Evolutionary conservation across 2,888 invertebrate genomes (phyloP), one percentile per base, ranked within the genome.

Genomic region (Salpingus planirostris): DNA sequence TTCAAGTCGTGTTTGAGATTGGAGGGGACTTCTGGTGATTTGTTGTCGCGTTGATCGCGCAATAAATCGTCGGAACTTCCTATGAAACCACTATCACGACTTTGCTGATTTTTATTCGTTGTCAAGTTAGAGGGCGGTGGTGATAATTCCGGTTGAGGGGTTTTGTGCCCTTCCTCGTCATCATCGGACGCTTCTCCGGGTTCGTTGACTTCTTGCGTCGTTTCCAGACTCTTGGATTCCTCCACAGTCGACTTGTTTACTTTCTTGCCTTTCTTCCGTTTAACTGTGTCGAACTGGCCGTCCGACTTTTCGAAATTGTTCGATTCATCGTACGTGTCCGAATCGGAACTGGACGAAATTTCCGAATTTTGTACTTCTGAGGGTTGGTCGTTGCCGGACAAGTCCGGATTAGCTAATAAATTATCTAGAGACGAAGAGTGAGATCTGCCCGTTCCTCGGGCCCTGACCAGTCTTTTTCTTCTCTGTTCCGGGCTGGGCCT

Each of bases 61-160:
- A 88, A 65, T 38, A 90, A 67, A 60, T 90, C 89, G 55, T 89
- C 89, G 53, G 85, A 87, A 58, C 87, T 88, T 3, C 89, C 89
- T 27, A 89, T 80, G 50, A 90, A 90, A 2, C 89, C 89, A 50
- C 88, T 88, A 60, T 90, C 89, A 38, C 89, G 72, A 55, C 85
- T 87, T 39, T 86, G 85, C 58, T 84, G 82, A 58, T 85, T 86
- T 50, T 80, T 78, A 34, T 78, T 76, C 14, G 74, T 73, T 27
- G 73, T 63, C 55, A 72, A 71, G 41, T 57, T 57, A 43, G 73
- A 71, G 46, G 73, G 68, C n/a, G n/a, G n/a, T n/a, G n/a, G n/a
- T 50, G 70, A 64, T 13, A 55, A 42, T 56, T 81, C 81, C 1
- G 78, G 78, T 48, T 80, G 76, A 2, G 81, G 80, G 3, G 81